A percentile compares a stretch with the other conserved stretches of the same genome.
These are phyloP conservation scores for Enteromius mattozi DNA, from an alignment of 2,797 vertebrate species.

Conservation along the genomic window DNA sequence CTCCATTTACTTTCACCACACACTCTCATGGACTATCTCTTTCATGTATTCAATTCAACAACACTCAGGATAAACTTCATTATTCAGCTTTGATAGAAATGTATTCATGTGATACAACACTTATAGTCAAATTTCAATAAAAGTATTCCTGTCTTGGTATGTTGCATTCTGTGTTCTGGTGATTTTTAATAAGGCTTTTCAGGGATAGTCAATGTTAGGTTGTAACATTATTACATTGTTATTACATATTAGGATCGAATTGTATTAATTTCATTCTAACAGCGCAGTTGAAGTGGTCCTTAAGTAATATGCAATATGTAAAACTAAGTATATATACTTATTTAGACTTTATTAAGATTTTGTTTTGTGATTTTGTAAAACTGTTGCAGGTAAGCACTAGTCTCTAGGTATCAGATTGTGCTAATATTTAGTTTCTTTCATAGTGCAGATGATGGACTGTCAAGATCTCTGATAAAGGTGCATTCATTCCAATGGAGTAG, in stretches of 20 bases:
- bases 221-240: not conserved
- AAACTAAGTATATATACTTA: not conserved
- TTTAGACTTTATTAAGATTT: too few relatives aligned
- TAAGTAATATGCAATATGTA: not conserved
- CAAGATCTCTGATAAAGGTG: constrained; percentile 38
- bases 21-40: not conserved
- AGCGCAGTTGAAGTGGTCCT: not conserved
- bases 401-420: not conserved
- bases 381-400: not conserved
- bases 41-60: not conserved
- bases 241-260: not conserved
- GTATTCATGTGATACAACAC: not conserved
- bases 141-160: not conserved
- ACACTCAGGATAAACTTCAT: not conserved
- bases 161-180: not conserved
- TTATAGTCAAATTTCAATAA: not conserved
- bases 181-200: not conserved
- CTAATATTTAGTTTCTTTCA: not conserved
- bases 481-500: constrained; percentile 26
- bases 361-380: not conserved
- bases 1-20: not conserved
- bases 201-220: not conserved
- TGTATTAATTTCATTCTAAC: not conserved
- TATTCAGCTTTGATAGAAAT: not conserved
- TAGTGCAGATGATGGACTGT: constrained; percentile 23